phyloP scores from a whole-genome alignment of 2,113 vertebrate genomes.

The Podiceps cristatus region DNA sequence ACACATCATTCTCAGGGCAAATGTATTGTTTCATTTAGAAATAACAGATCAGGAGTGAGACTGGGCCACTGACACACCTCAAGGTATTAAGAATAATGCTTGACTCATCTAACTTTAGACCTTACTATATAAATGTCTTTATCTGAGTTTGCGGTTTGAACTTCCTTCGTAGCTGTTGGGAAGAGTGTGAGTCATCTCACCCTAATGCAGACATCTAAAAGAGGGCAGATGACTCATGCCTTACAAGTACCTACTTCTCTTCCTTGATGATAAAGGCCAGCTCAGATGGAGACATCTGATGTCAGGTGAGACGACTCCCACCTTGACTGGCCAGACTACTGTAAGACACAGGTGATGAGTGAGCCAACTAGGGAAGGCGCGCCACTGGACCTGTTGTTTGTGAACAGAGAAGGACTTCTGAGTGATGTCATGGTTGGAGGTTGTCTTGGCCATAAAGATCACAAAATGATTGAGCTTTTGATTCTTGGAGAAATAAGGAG shows the following conservation, averaged over 20 bases:
- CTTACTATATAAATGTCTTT: neutral
- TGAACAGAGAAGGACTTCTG: too few species aligned
- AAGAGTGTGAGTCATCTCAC: neutral
- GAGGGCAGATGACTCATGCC: neutral
- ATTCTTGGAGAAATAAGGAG: too few species aligned
- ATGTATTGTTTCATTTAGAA: neutral
- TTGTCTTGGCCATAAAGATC: too few species aligned
- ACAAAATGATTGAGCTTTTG: too few species aligned
- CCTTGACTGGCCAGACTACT: neutral
- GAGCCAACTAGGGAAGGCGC: too few species aligned
- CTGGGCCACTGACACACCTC: neutral
- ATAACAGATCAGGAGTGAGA: neutral
- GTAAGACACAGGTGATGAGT: too few species aligned
- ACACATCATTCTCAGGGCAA: neutral
- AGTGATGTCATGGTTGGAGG: too few species aligned
- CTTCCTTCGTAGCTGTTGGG: neutral
- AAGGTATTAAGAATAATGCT: neutral
- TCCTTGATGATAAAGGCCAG: neutral
- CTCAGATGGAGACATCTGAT: neutral
- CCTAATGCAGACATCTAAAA: neutral
- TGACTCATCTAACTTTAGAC: neutral
- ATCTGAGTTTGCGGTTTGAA: neutral
- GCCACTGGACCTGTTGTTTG: too few species aligned
- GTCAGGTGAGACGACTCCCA: neutral
- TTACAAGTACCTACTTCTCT: neutral